Evolutionary conservation across 1,140 invertebrate species (phyloP), one percentile per base, ranked within the genome.

Genomic region (Anagrus nilaparvatae): DNA sequence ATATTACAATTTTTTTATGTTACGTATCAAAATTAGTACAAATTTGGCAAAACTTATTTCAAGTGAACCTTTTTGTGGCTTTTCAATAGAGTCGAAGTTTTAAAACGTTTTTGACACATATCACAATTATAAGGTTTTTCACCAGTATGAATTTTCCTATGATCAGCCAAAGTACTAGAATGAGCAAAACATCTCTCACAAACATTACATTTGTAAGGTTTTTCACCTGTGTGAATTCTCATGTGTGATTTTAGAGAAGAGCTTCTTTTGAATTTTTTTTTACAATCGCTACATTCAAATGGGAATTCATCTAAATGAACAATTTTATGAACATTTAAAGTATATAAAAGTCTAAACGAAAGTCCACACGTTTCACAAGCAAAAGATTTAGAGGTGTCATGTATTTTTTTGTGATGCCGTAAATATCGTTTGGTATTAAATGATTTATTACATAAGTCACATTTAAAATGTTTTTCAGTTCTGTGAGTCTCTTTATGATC

Each of bases 101-200:
- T n/a, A 49, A 80, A 79, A 33, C 63, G 62, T 52, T 85, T 85
- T 5, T 80, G 78, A 56, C 86, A 89, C 19, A 78, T 69, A 4
- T 74, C 63, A 62, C 87, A 90, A 29, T 82, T 73, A 59, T 81
- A 87, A 9, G 83, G 82, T 54, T 84, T 85, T 54, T 87, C 82
- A 2, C 84, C 84, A 0, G 84, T 85, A 50, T 88, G 84, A n/a
- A 76, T 78, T n/a, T 81, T 59, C 63, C 78, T 77, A 56, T 94
- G 90, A 38, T 82, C 81, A 4, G 72, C 80, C 3, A 84, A 69
- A 51, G 78, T 81, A 6, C 79, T 80, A 63, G 81, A 82, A 55
- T 83, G 80, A 3, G 79, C 72, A 59, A 84, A 84, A 39, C 69
- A 73, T 51, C 87, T 83, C 8, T 77, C 78, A 60, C 87, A 91